Conservation (phyloP, 2,113 vertebrate species). For the Psilopsiagon aymara region DNA sequence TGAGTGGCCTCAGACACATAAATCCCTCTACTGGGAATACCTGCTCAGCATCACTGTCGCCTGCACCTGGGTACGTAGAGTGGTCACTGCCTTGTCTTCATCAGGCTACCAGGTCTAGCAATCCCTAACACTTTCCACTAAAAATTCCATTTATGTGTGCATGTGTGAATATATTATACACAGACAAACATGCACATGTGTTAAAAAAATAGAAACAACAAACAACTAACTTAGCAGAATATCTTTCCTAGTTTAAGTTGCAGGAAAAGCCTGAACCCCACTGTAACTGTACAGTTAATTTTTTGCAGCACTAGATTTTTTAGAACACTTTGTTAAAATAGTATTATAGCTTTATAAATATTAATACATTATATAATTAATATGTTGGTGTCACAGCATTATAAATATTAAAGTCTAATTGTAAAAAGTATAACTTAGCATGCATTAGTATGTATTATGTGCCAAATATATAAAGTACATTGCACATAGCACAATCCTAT, state of each 20-base stretch:
- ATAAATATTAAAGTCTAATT: conserved; percentile 3
- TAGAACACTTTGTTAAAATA: not conserved
- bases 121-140: not conserved
- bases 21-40: accelerated
- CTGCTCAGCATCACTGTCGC: not conserved
- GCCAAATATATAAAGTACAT: not conserved
- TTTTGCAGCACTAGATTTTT: not conserved
- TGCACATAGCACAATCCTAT: not conserved
- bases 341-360: not conserved
- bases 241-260: not conserved
- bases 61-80: not conserved
- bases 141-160: not conserved
- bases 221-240: not conserved
- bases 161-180: not conserved
- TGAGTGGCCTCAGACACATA: not conserved
- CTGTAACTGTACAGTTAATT: not conserved
- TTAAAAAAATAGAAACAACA: not conserved
- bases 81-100: not conserved
- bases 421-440: not conserved
- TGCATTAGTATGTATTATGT: not conserved
- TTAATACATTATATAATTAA: not conserved
- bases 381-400: not conserved
- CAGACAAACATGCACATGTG: accelerated
- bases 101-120: not conserved
- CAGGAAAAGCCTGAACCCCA: not conserved